Conservation (phyloP, 2,888 invertebrate genomes). For the Rotaria socialis region DNA sequence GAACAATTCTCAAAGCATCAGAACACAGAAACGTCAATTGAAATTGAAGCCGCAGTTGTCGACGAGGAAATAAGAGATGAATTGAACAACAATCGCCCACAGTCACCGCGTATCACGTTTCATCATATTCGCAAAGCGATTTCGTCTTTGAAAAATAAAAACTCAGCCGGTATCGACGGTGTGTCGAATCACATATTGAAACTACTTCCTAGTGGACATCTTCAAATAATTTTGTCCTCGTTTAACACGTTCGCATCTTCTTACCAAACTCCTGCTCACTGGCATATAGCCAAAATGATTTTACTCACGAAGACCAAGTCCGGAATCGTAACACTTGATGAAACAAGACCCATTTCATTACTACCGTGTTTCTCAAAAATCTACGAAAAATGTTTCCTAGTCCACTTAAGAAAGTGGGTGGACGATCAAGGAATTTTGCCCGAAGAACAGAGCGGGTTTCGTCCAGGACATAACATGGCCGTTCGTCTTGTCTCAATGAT, state of each 20-base stretch:
- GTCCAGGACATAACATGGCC: too few relatives aligned
- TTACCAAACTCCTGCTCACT: not conserved
- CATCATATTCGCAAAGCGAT: not conserved
- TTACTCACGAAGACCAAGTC: not conserved
- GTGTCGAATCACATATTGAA: not conserved
- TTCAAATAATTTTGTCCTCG: not conserved
- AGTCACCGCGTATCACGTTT: too few relatives aligned
- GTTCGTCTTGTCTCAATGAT: too few relatives aligned
- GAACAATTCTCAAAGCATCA: too few relatives aligned
- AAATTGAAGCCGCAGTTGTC: too few relatives aligned
- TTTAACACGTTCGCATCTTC: not conserved
- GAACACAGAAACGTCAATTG: too few relatives aligned
- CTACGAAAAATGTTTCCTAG: not conserved
- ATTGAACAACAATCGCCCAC: too few relatives aligned
- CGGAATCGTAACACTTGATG: not conserved
- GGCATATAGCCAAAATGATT: not conserved
- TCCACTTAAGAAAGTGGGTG: not conserved
- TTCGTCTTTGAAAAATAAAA: not conserved
- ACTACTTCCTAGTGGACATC: not conserved
- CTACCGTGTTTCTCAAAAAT: not conserved
- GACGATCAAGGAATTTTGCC: not conserved
- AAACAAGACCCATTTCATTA: not conserved
- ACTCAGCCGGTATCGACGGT: not conserved
- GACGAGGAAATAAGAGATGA: too few relatives aligned
- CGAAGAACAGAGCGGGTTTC: too few relatives aligned